phyloP scores from a whole-genome alignment of 2,888 invertebrate species.

The Syrista parreyssii region DNA sequence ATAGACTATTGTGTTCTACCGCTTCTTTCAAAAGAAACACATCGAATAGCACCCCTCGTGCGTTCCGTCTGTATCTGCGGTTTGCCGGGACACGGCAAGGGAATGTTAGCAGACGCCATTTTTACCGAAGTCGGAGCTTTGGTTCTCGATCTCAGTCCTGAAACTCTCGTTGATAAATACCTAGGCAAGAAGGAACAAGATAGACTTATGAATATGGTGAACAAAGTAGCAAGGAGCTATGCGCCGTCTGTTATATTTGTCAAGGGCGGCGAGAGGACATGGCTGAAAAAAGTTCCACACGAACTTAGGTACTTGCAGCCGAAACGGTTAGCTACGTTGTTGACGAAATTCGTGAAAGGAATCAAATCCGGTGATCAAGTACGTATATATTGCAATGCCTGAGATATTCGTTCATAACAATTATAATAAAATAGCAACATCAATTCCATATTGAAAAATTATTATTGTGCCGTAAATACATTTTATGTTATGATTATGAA shows the following conservation, averaged over 20 bases:
- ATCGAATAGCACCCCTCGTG: conserved; percentile 49
- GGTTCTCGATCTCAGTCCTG: conserved; percentile 80
- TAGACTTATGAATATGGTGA: conserved; percentile 74
- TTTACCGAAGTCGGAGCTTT: conserved; percentile 79
- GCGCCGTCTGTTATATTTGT: conserved; percentile 82
- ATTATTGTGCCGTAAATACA: not conserved
- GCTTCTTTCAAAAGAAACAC: conserved; percentile 63
- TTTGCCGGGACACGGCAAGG: conserved; percentile 77
- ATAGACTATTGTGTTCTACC: conserved; percentile 73
- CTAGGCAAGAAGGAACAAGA: conserved; percentile 75
- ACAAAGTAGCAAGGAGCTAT: conserved; percentile 74
- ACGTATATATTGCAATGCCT: not conserved
- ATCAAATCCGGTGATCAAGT: conserved; percentile 73
- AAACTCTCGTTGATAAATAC: conserved; percentile 77
- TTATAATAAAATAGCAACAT: not conserved
- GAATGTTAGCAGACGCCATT: conserved; percentile 77
- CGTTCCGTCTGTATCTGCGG: conserved; percentile 75
- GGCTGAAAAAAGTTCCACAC: conserved; percentile 75
- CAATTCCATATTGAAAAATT: no score
- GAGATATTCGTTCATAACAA: not conserved
- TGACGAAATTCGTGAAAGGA: conserved; percentile 78
- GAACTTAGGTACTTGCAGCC: conserved; percentile 76
- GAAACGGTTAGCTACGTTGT: conserved; percentile 75
- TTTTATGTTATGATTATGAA: not conserved
- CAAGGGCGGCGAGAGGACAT: conserved; percentile 75